Conservation (phyloP, 2,888 invertebrate genomes). For the Synergus laeviventris region DNA sequence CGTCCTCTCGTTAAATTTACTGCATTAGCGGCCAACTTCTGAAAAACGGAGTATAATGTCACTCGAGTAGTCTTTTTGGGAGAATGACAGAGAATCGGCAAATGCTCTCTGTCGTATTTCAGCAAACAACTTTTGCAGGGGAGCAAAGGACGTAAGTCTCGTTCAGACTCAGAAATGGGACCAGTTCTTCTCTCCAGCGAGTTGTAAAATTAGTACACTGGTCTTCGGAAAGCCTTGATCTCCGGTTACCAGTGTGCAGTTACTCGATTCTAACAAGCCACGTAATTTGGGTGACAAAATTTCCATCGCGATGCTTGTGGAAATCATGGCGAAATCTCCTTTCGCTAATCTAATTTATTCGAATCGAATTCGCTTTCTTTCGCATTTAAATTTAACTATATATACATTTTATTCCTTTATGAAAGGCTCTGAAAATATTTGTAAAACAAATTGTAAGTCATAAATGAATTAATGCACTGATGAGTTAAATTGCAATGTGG, state of each 20-base stretch:
- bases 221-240: conserved; percentile 35
- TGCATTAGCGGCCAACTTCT: conserved; percentile 9
- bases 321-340: background rate
- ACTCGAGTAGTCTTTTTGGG: conserved; percentile 17
- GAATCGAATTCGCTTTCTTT: background rate
- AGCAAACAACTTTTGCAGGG: conserved; percentile 18
- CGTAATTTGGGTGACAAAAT: conserved; percentile 8
- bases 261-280: conserved; percentile 7
- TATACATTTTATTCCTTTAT: background rate
- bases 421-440: background rate
- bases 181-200: conserved; percentile 36
- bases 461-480: too few species aligned
- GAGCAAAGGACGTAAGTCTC: conserved; percentile 17
- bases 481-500: background rate
- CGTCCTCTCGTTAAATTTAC: background rate
- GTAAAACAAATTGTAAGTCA: background rate
- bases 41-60: conserved; percentile 18
- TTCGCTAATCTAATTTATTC: background rate
- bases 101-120: conserved; percentile 36
- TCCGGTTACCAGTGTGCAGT: background rate
- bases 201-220: conserved; percentile 30
- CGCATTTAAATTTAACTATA: background rate
- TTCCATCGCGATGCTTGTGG: background rate
- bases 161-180: conserved; percentile 35
- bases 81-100: conserved; percentile 11